Evolutionary conservation across 2,113 vertebrate species (phyloP).

Genomic region (Plecotus auritus): DNA sequence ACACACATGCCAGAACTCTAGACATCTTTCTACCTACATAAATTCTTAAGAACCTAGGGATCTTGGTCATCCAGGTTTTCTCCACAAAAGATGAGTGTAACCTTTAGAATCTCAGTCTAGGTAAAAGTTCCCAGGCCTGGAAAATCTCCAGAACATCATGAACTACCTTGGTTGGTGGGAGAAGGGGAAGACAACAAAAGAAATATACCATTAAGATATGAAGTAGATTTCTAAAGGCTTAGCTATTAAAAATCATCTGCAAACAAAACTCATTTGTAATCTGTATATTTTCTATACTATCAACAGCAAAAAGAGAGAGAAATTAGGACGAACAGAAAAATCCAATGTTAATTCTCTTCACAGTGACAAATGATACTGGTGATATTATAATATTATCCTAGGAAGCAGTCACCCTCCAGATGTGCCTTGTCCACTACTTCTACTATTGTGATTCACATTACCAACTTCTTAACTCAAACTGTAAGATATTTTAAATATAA

Average conservation of each 20-base stretch:
- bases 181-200: neutral
- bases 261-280: conserved; percentile 1
- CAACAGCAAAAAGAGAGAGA: neutral
- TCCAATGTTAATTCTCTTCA: conserved; percentile 21
- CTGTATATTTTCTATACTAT: neutral
- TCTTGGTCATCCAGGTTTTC: neutral
- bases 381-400: neutral
- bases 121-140: neutral
- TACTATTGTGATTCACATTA: neutral
- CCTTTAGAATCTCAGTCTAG: neutral
- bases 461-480: too few species aligned
- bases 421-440: neutral
- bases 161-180: neutral
- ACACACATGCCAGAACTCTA: neutral
- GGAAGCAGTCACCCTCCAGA: neutral
- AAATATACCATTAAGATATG: neutral
- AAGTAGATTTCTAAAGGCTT: neutral
- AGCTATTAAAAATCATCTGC: neutral
- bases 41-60: neutral
- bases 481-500: neutral
- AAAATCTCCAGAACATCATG: neutral
- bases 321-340: conserved; percentile 19
- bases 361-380: neutral
- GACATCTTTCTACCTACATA: neutral
- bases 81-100: neutral